A percentile compares a stretch with the other conserved stretches of the same genome.
These are phyloP conservation scores for Thunnus thynnus DNA, from an alignment of 2,113 vertebrate genomes.

Conservation along the genomic window DNA sequence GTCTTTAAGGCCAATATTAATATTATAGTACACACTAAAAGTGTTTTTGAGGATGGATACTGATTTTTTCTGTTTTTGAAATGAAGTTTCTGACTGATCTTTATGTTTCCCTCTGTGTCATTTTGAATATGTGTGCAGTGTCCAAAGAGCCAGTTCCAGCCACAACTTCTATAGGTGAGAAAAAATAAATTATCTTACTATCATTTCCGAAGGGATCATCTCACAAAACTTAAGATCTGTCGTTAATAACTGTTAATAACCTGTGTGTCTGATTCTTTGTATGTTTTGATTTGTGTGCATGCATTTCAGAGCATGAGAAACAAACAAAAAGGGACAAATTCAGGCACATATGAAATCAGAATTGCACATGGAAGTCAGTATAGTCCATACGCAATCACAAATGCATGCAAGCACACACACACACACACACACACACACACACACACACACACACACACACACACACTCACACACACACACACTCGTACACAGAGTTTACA, in stretches of 20 bases:
- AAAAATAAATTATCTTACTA: neutral
- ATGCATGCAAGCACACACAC: neutral
- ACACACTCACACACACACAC: too few relatives aligned
- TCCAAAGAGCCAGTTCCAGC: constrained; percentile 89
- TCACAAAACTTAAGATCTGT: neutral
- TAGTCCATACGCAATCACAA: neutral
- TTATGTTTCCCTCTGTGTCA: constrained; percentile 22
- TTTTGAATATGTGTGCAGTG: constrained; percentile 76
- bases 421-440: neutral
- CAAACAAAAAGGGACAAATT: too few relatives aligned
- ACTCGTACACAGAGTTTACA: neutral
- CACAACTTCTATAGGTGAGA: constrained; percentile 88
- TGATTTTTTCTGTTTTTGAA: neutral
- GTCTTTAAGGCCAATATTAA: neutral
- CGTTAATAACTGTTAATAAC: too few relatives aligned
- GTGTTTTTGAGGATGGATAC: too few relatives aligned
- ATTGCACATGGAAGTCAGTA: neutral
- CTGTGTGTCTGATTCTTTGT: neutral
- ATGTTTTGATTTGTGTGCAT: neutral
- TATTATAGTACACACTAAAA: too few relatives aligned
- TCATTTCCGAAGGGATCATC: neutral
- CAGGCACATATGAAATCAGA: neutral
- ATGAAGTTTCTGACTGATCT: neutral
- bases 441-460: neutral
- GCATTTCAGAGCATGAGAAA: neutral